A percentile compares a stretch with the other conserved stretches of the same genome.
Conservation (phyloP, 2,888 invertebrate species). For the Orchestes rusci region DNA sequence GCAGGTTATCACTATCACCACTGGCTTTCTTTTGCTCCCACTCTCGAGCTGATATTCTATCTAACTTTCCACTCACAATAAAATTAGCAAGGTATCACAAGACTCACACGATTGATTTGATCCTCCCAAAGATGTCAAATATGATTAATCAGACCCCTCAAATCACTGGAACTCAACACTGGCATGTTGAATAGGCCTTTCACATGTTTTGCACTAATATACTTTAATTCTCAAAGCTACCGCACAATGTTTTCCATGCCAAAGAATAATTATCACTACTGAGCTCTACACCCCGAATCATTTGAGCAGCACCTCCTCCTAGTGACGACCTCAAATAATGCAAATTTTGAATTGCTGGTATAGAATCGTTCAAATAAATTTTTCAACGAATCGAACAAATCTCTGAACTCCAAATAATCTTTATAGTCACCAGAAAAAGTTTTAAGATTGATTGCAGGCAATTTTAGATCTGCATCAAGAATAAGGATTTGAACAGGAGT, state of each 20-base stretch:
- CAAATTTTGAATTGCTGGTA: slow-evolving; percentile 1
- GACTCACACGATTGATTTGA: background rate
- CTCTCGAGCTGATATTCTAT: background rate
- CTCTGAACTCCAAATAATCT: background rate
- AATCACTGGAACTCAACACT: background rate
- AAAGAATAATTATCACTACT: background rate
- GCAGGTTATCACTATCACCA: background rate
- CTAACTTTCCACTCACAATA: background rate
- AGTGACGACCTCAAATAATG: background rate
- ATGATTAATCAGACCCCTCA: background rate
- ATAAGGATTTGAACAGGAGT: too few species aligned
- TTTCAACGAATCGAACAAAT: background rate
- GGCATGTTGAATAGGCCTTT: background rate
- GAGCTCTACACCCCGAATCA: background rate
- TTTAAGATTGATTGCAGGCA: background rate
- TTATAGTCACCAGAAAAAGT: slow-evolving; percentile 2
- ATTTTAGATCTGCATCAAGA: too few species aligned
- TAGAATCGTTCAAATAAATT: background rate
- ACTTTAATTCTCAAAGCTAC: background rate
- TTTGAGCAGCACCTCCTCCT: background rate
- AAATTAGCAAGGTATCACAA: background rate
- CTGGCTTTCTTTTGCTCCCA: background rate
- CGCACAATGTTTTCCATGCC: background rate
- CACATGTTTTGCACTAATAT: background rate
- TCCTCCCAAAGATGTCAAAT: background rate